phyloP scores from a whole-genome alignment of 2,888 invertebrate genomes.

The Sarcophaga variegata region DNA sequence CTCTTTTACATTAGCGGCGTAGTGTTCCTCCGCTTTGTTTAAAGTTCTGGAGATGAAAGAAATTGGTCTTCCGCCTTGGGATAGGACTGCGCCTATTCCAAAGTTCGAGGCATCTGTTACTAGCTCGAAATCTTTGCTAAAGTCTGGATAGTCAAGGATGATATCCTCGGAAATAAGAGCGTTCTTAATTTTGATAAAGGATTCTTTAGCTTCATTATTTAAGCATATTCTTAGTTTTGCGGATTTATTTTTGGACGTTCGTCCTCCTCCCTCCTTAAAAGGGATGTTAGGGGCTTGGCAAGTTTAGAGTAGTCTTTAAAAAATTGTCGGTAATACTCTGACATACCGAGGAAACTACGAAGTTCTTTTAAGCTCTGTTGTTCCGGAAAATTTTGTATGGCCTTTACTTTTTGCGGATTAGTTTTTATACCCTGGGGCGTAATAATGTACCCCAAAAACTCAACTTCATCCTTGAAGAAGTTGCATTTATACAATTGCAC shows the following conservation, averaged over 20 bases:
- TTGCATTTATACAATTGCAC: constrained; percentile 29
- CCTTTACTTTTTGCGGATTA: constrained; percentile 56
- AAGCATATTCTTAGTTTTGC: not conserved
- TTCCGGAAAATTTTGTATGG: constrained; percentile 38
- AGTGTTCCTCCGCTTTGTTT: constrained; percentile 55
- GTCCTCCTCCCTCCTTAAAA: constrained; percentile 13
- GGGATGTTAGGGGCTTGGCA: constrained; percentile 49
- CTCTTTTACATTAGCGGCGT: constrained; percentile 38
- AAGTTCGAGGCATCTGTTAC: constrained; percentile 33
- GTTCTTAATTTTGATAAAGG: constrained; percentile 20
- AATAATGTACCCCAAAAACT: constrained; percentile 31
- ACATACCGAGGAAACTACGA: constrained; percentile 60
- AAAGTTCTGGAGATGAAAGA: constrained; percentile 47
- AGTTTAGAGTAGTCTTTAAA: constrained; percentile 38
- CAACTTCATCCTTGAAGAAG: constrained; percentile 8
- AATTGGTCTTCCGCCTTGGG: constrained; percentile 50
- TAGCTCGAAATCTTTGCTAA: constrained; percentile 38
- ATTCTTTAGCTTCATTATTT: not conserved
- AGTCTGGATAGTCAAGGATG: constrained; percentile 23
- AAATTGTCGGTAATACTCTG: constrained; percentile 44
- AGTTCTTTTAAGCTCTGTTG: constrained; percentile 60
- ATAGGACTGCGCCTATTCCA: constrained; percentile 45
- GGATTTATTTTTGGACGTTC: constrained; percentile 12
- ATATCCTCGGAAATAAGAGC: constrained; percentile 24
- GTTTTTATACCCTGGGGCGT: constrained; percentile 18